Evolutionary conservation across 2,113 vertebrate species (phyloP), one percentile per base, ranked within the genome.

Genomic region (Thryonomys swinderianus): DNA sequence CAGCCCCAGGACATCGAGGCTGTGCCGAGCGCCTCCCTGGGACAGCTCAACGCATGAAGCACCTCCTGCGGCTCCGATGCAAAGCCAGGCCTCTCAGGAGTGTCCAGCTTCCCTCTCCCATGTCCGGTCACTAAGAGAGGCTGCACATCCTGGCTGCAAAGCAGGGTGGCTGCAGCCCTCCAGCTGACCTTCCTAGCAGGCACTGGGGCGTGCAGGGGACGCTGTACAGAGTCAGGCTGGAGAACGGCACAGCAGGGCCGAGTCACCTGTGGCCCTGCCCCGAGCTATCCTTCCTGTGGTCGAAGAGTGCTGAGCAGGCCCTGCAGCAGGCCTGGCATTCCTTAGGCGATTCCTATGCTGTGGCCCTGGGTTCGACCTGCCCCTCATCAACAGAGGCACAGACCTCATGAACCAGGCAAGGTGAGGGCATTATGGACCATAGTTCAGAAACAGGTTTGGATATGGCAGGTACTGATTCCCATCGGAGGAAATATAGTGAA

Each of bases 291-390:
- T 37, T 23, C 14, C 30, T 55, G 12, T n/a, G 18, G 2, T 3
- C 18, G 12, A 53, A 17, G 18, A 34, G 45, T 10, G 27, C 64
- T 42, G 61, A 27, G 30, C 61, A 23, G 37, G 16, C 7, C 12
- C 34, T 16, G 73, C 13, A 10, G 32, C 27, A 7, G 9, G n/a
- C 40, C 8, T 13, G 17, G 82, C 5, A 71, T 73, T 79, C 25
- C 17, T 7, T 66, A 57, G 18, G 45, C 0, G 10, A 57, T 9
- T 14, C 69, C 23, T 21, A 16, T 0, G 0, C 23, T 32, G 53
- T 40, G 88, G 13, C 45, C 74, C 5, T 14, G 78, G 61, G 32
- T 10, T 5, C 5, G 30, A 92, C 30, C 20, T 13, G 69, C 17
- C 5, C 37, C 16, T 79, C 13, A 13, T 3, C 18, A 80, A 13